Evolutionary conservation across 2,113 vertebrate species (phyloP), one percentile per base, ranked within the genome.

Genomic region (Aspidoscelis tigris): DNA sequence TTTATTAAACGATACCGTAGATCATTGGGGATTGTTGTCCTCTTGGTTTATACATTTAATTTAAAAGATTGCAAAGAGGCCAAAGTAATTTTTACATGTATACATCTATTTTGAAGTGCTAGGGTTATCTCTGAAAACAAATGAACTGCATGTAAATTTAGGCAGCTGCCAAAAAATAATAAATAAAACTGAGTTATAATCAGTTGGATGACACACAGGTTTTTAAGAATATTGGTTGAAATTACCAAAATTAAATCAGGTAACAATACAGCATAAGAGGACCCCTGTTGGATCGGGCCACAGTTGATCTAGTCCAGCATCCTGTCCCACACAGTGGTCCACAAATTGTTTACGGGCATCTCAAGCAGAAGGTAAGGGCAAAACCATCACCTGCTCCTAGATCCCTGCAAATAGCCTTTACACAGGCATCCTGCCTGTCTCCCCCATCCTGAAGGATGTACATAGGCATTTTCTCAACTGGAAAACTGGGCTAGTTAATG

Each of bases 401-500:
- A 33, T 33, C 33, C 33, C 33, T 33, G 33, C 33, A 33, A 33
- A 33, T 33, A 33, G 33, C 33, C 33, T 33, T 33, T 33, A 33
- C 33, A 33, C 33, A 33, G 33, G 33, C 33, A 33, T 33, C 33
- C 33, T 33, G 33, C 33, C 33, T 33, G 33, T 33, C 33, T 33
- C 33, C 33, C 33, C 33, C 33, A 33, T 33, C 33, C 33, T 33
- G 33, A 33, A 33, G 33, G 33, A 33, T 33, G 33, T 33, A 33
- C 33, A 33, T 33, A 33, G 70, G 77, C 72, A 78, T 64, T 91
- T 47, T 86, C 74, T 58, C 74, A 20, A 55, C 68, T 88, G 84
- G 50, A 64, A 89, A 81, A 70, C n/a, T 83, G 90, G 86, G 66
- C 55, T 88, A 86, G 80, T 76, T 83, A 68, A 16, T 14, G 58